Base-by-base conservation (phyloP, 2,888 invertebrate genomes). In the Stenoptilia bipunctidactyla region DNA sequence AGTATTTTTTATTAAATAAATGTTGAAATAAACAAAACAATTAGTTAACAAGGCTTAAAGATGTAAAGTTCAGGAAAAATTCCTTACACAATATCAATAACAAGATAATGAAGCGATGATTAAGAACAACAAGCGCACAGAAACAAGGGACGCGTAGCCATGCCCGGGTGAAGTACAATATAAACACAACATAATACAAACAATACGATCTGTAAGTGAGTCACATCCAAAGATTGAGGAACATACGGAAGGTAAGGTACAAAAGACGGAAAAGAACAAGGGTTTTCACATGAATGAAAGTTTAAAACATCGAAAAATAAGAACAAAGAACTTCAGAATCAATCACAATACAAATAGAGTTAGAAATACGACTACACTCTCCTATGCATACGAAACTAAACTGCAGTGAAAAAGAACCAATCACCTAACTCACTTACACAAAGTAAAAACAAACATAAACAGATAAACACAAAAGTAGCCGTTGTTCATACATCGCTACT, bases 401-500 rank as follows among this genome's bases (percentile, higher is more conserved):
- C 8, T 20, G 3, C 20, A 20, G 45, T 41, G 49, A 46, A 43
- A 39, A 46, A 42, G 37, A 39, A 25, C 38, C 27, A 35, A 15
- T 38, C 34, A 35, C 34, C 38, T 41, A 39, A 40, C 41, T 55
- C 39, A 30, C 30, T 30, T 30, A 30, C 30, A 30, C 30, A 30
- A 30, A 30, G 30, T 53, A 55, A 20, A 20, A 52, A 48, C 51
- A 46, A 53, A 55, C 48, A 57, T 51, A 55, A 65, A 65, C 53
- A 25, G 2, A 45, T 41, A 50, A 51, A 45, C 50, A 49, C 77
- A 70, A 69, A 68, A 73, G 82, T 82, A 82, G 80, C 82, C 72
- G 65, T 30, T 58, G 59, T 62, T 74, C 66, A 65, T 64, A 58
- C 67, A 53, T 71, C 71, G 79, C 83, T 95, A 96, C 96, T 96